phyloP scores from a whole-genome alignment of 2,113 vertebrate genomes.

The Micronycteris hirsuta region DNA sequence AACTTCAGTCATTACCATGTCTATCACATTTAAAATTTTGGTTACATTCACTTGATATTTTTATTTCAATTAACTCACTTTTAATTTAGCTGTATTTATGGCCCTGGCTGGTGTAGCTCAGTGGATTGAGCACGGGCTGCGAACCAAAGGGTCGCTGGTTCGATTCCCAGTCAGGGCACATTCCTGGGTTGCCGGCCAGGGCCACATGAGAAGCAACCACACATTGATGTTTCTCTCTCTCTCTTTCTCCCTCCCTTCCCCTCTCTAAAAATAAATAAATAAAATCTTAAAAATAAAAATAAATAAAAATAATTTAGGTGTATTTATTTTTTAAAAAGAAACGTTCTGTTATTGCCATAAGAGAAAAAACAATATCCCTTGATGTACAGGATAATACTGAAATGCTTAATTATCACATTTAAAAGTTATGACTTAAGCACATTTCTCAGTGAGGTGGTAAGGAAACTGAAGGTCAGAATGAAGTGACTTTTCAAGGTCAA shows the following conservation, averaged over 20 bases:
- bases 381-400: not conserved
- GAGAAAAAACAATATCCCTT: not conserved
- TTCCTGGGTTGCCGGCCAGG: too few relatives aligned
- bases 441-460: not conserved
- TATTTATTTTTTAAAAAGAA: conserved; percentile 20
- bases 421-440: not conserved
- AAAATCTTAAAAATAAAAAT: too few relatives aligned
- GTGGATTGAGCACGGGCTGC: too few relatives aligned
- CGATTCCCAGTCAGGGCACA: too few relatives aligned
- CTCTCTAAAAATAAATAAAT: too few relatives aligned
- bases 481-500: not conserved
- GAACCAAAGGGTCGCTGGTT: too few relatives aligned
- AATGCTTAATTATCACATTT: not conserved
- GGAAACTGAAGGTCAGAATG: not conserved
- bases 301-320: too few relatives aligned
- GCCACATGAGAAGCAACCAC: too few relatives aligned
- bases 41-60: not conserved
- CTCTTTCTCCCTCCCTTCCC: too few relatives aligned
- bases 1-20: not conserved
- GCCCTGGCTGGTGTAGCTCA: too few relatives aligned
- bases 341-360: not conserved
- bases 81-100: not conserved
- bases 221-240: too few relatives aligned
- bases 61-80: not conserved
- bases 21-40: not conserved